phyloP scores from a whole-genome alignment of 2,113 vertebrate species.

The Pollachius pollachius region DNA sequence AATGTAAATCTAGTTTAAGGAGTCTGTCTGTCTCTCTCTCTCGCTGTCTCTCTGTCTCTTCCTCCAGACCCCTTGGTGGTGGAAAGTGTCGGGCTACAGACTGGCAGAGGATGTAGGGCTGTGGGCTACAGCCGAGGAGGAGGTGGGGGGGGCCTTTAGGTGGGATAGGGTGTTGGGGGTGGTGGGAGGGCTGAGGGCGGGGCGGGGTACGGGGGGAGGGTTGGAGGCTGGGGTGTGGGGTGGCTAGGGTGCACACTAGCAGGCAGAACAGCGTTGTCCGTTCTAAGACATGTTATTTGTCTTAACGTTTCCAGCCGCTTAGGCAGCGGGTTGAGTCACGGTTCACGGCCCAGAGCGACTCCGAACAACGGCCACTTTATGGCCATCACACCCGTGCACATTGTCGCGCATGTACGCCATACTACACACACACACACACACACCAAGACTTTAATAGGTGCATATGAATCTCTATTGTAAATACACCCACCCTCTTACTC shows the following conservation, averaged over 20 bases:
- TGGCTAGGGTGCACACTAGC: background rate
- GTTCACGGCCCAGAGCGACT: conserved; percentile 62
- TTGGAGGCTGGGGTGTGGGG: background rate
- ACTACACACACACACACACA: background rate
- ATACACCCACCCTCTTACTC: background rate
- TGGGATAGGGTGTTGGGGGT: background rate
- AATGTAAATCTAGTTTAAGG: conserved; percentile 42
- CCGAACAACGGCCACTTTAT: conserved; percentile 40
- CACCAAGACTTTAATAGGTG: no score
- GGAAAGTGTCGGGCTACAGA: conserved; percentile 61
- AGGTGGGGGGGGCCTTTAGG: background rate
- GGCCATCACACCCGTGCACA: background rate
- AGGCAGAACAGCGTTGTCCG: conserved; percentile 45
- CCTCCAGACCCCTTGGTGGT: conserved; percentile 39
- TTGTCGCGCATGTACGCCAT: background rate
- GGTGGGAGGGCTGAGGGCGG: background rate
- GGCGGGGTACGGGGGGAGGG: conserved; percentile 6
- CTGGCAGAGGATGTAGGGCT: conserved; percentile 66
- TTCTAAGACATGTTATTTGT: conserved; percentile 58
- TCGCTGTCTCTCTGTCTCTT: conserved; percentile 24
- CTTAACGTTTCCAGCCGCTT: conserved; percentile 58
- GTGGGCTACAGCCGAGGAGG: conserved; percentile 28
- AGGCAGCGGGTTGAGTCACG: conserved; percentile 57
- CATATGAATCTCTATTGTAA: no score
- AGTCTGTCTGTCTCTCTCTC: conserved; percentile 22